Conservation (phyloP, 2,113 vertebrate species). For the Tragelaphus strepsiceros region DNA sequence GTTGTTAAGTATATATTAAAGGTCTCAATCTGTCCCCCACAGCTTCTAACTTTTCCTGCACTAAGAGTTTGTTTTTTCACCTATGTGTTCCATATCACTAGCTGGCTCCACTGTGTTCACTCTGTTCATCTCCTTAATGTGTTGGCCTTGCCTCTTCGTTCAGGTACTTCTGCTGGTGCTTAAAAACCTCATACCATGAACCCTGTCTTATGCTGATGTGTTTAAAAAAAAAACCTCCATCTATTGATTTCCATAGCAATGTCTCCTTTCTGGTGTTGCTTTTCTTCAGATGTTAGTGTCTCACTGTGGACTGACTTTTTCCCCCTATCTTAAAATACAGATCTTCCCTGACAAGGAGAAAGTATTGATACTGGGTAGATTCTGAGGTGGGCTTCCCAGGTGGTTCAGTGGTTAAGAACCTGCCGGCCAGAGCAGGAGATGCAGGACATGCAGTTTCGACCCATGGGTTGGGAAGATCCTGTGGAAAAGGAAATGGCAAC, state of each 20-base stretch:
- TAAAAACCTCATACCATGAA: not conserved
- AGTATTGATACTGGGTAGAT: too few relatives aligned
- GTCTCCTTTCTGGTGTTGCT: not conserved
- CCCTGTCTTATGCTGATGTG: not conserved
- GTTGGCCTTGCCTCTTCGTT: not conserved
- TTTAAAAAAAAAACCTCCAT: not conserved
- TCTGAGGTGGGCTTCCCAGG: not conserved
- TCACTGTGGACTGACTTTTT: not conserved
- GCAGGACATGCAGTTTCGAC: accelerated
- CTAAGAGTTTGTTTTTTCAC: not conserved
- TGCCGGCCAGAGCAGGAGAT: not conserved
- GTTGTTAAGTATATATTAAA: not conserved
- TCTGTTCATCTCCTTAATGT: not conserved
- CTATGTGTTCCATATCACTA: accelerated
- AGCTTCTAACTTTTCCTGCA: not conserved
- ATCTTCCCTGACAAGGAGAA: not conserved
- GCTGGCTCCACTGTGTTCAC: not conserved
- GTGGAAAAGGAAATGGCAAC: not conserved
- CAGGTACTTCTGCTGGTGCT: not conserved
- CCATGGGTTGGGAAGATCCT: not conserved
- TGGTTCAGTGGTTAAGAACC: not conserved
- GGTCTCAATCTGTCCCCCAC: not conserved
- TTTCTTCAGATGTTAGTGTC: not conserved
- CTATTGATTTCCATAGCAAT: not conserved
- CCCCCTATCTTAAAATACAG: not conserved